Evolutionary conservation across 1,140 invertebrate species (phyloP).

Genomic region (Cherax destructor): DNA sequence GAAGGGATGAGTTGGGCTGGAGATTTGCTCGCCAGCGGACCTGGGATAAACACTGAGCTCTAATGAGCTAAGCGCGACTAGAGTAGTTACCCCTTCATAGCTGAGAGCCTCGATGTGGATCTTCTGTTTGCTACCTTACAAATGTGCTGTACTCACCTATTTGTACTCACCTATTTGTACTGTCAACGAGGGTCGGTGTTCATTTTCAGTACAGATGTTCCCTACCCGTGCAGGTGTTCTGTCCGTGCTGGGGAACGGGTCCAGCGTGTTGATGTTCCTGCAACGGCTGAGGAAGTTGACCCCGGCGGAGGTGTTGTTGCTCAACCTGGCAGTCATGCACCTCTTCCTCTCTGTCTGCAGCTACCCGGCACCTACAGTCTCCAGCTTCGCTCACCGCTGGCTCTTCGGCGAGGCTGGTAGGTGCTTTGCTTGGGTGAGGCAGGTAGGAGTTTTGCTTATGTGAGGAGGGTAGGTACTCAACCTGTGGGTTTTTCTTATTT

Average conservation of each 20-base stretch:
- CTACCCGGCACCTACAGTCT: constrained; percentile 72
- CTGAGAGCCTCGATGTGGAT: too few relatives aligned
- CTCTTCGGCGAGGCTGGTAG: constrained; percentile 71
- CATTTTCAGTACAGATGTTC: background rate
- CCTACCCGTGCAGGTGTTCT: constrained; percentile 34
- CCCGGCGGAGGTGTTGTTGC: constrained; percentile 71
- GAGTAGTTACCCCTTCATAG: too few relatives aligned
- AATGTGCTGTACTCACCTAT: too few relatives aligned
- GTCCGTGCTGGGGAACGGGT: constrained; percentile 60
- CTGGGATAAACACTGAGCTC: too few relatives aligned
- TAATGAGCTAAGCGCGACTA: too few relatives aligned
- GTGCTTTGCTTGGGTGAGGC: background rate
- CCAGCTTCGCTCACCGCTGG: constrained; percentile 72
- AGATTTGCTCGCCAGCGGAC: too few relatives aligned
- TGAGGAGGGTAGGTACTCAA: background rate
- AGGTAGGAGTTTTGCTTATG: background rate
- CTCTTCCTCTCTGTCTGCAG: constrained; percentile 72
- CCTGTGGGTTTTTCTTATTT: too few relatives aligned
- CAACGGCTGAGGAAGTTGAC: constrained; percentile 49
- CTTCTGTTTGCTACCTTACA: too few relatives aligned
- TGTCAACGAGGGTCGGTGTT: too few relatives aligned
- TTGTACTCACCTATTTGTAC: too few relatives aligned
- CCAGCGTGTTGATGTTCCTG: constrained; percentile 65
- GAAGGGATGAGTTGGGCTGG: too few relatives aligned
- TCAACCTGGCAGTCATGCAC: constrained; percentile 73